Evolutionary conservation across 2,797 vertebrate species (phyloP).

Genomic region (Petrocephalus schoutedeni): DNA sequence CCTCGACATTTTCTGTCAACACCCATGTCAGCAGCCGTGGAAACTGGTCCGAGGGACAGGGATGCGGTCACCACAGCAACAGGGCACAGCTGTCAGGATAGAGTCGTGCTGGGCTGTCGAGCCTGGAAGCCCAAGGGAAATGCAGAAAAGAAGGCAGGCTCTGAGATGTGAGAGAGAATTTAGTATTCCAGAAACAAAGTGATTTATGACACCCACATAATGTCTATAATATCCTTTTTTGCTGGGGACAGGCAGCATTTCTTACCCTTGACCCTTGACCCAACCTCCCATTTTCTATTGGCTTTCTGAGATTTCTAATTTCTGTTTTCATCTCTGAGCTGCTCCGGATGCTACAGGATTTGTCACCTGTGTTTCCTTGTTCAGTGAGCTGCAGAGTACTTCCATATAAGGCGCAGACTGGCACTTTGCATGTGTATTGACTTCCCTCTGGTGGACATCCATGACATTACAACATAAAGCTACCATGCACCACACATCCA

Average conservation of each 20-base stretch:
- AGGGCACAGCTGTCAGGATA: neutral
- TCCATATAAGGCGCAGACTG: neutral
- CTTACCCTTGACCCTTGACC: neutral
- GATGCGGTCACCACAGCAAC: conserved; percentile 4
- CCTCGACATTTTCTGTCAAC: neutral
- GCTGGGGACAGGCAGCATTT: neutral
- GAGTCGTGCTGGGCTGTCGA: neutral
- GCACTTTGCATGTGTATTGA: neutral
- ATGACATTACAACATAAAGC: neutral
- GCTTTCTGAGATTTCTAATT: neutral
- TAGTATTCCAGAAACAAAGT: neutral
- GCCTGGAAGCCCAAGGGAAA: neutral
- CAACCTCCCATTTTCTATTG: neutral
- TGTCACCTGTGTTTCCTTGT: neutral
- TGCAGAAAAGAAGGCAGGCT: neutral
- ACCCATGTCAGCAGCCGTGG: neutral
- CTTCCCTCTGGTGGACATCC: conserved; percentile 11
- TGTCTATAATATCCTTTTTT: neutral
- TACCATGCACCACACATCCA: neutral
- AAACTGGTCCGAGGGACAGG: neutral
- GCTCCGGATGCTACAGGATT: neutral
- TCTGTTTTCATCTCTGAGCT: neutral
- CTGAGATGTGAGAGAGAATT: neutral
- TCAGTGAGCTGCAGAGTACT: neutral
- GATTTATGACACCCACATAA: neutral